Conservation (phyloP, 2,113 vertebrate species). For the Ictidomys tridecemlineatus region DNA sequence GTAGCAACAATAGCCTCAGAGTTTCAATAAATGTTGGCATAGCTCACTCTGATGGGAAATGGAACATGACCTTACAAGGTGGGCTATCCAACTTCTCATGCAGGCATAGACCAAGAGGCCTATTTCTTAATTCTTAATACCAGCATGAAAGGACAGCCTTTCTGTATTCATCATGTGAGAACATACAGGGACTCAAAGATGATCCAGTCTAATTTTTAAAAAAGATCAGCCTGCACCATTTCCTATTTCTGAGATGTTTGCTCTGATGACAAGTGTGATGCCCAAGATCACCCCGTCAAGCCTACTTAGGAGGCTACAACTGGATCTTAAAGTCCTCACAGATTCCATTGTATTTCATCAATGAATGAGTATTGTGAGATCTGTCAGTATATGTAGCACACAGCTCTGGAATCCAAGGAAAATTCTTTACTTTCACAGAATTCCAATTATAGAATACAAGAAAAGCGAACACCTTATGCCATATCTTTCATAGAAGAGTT, state of each 20-base stretch:
- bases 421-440: conserved; percentile 6
- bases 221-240: neutral
- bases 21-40: neutral
- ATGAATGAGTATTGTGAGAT: neutral
- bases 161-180: neutral
- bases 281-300: neutral
- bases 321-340: neutral
- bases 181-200: conserved; percentile 16
- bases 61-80: neutral
- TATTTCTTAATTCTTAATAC: conserved; percentile 31
- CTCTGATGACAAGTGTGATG: neutral
- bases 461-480: neutral
- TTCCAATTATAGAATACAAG: neutral
- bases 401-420: conserved; percentile 8
- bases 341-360: neutral
- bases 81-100: neutral
- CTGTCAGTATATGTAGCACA: neutral
- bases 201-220: neutral
- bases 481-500: neutral
- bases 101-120: neutral
- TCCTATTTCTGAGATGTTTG: conserved; percentile 26
- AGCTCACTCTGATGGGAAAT: conserved; percentile 41
- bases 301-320: neutral
- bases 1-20: neutral
- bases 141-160: neutral